Conservation (phyloP, 2,113 vertebrate genomes). For the Callospermophilus lateralis region DNA sequence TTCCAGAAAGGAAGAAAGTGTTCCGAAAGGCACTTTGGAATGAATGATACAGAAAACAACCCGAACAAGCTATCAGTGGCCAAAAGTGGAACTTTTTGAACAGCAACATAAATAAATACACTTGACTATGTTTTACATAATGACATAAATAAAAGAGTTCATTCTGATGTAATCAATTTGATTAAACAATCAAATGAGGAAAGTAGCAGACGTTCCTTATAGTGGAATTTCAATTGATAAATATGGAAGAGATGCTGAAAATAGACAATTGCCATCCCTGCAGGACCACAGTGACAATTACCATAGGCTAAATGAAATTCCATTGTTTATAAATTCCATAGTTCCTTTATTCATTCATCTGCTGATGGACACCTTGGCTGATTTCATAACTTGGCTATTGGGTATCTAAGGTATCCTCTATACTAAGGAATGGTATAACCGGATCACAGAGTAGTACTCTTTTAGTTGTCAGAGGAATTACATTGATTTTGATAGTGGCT, state of each 20-base stretch:
- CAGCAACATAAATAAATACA: background rate
- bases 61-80: background rate
- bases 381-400: background rate
- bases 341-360: background rate
- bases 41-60: background rate
- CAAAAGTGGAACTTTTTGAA: background rate
- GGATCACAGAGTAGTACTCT: background rate
- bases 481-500: background rate
- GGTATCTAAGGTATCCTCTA: background rate
- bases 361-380: background rate
- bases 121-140: background rate
- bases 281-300: background rate
- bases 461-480: background rate
- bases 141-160: background rate
- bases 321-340: background rate
- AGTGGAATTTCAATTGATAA: background rate
- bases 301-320: background rate
- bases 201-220: background rate
- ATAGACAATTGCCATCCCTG: background rate
- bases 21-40: background rate
- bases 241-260: background rate
- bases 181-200: background rate
- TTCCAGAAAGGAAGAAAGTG: background rate
- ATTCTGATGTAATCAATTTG: background rate
- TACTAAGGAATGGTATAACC: background rate